Conservation (phyloP, 2,113 vertebrate species). For the Platycercus adscitus region DNA sequence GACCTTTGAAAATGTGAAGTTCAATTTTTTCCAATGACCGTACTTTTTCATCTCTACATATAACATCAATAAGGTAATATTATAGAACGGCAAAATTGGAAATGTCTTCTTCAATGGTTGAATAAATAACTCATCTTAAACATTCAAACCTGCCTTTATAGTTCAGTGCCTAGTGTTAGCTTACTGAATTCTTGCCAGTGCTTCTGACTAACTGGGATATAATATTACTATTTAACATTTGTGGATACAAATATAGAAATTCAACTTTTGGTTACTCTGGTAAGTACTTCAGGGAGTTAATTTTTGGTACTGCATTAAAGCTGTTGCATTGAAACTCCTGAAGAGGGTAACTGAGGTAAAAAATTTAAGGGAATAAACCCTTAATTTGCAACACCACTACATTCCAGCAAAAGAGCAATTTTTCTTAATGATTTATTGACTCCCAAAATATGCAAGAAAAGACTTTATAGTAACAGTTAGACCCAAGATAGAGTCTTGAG, state of each 20-base stretch:
- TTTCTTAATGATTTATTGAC: background rate
- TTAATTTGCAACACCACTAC: background rate
- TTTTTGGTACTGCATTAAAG: background rate
- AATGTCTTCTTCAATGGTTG: background rate
- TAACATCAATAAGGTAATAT: background rate
- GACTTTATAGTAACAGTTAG: background rate
- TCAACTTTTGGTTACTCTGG: background rate
- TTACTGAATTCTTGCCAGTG: background rate
- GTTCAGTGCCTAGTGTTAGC: background rate
- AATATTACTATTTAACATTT: background rate
- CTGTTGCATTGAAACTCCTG: background rate
- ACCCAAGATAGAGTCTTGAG: background rate
- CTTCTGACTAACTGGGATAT: background rate
- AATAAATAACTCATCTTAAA: background rate
- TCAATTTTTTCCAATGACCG: background rate
- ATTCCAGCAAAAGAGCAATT: background rate
- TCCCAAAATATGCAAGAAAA: background rate
- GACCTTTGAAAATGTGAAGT: background rate
- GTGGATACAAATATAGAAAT: background rate
- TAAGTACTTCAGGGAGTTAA: background rate
- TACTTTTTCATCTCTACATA: background rate
- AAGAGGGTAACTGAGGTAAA: background rate
- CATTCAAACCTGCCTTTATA: background rate
- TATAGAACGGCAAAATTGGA: background rate
- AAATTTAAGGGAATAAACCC: background rate